Base-by-base conservation (phyloP, 2,888 invertebrate genomes). In the Isoperla grammatica region DNA sequence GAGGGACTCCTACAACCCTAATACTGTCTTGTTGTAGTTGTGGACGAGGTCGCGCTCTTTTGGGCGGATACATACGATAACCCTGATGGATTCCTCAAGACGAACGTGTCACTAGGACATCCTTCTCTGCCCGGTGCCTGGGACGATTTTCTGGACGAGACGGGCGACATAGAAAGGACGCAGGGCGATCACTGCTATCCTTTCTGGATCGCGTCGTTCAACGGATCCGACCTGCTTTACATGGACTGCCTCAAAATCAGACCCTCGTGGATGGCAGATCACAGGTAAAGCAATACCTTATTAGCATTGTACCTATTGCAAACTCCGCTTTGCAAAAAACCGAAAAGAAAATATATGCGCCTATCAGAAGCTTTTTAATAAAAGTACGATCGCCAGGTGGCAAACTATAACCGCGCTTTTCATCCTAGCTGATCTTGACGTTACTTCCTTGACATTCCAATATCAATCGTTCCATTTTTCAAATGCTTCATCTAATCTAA, bases 191-290 rank as follows among this genome's bases (percentile, higher is more conserved):
- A 80, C 67, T 89, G 88, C 68, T 75, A 88, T 29, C 84, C 86
- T 68, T 87, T 84, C 57, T 88, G 87, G 81, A 82, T 85, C 13
- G 85, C 84, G 12, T 83, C 87, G n/a, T 80, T 79, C 46, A 82
- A 79, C 53, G 79, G 81, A 65, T 73, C 72, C n/a, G 77, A 77
- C 17, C 80, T 87, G 62, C 73, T 83, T 29, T 78, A 84, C 45
- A 79, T 79, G 56, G 83, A 86, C 67, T 92, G 92, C 69, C 74
- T 93, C 20, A 85, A 85, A 70, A 88, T 90, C 63, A 85, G 87
- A 70, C 91, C 92, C 0, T 88, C 86, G 20, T 93, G 93, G 92
- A 90, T 92, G 90, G 80, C 81, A 68, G 86, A 89, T 65, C 70
- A 75, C 64, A 76, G 75, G 74, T 73, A 69, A 29, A 29, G 29